Evolutionary conservation across 2,888 invertebrate genomes (phyloP).

Genomic region (Phyto melanocephala): DNA sequence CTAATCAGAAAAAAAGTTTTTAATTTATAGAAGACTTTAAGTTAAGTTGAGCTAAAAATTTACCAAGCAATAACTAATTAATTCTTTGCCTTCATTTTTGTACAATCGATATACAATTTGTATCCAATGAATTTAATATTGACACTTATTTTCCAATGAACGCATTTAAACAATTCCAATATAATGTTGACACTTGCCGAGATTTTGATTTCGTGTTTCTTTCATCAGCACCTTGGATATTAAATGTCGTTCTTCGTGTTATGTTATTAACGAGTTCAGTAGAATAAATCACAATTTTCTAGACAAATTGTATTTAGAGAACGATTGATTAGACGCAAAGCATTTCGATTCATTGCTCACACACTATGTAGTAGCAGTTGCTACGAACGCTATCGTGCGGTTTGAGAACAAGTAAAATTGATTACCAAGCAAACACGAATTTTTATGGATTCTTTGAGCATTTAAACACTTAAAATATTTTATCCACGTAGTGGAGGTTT

Average conservation of each 20-base stretch:
- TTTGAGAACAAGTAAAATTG: conserved; percentile 28
- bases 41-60: no score
- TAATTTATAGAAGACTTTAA: no score
- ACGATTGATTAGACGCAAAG: conserved; percentile 10
- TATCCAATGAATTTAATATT: no score
- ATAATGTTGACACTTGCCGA: background rate
- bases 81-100: no score
- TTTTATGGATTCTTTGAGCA: conserved; percentile 53
- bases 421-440: conserved; percentile 14
- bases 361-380: background rate
- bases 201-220: background rate
- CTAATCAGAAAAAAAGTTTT: no score
- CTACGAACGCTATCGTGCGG: background rate
- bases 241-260: no score
- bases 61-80: no score
- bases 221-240: no score
- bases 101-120: no score
- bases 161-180: background rate
- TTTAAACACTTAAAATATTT: conserved; percentile 57
- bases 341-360: background rate
- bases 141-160: background rate
- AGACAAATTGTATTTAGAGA: conserved; percentile 13
- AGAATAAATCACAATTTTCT: conserved; percentile 21
- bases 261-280: conserved; percentile 23
- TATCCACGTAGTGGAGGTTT: conserved; percentile 4